Base-by-base conservation (phyloP, 92 coral and sea anemone genomes). In the Virgularia gustaviana region DNA sequence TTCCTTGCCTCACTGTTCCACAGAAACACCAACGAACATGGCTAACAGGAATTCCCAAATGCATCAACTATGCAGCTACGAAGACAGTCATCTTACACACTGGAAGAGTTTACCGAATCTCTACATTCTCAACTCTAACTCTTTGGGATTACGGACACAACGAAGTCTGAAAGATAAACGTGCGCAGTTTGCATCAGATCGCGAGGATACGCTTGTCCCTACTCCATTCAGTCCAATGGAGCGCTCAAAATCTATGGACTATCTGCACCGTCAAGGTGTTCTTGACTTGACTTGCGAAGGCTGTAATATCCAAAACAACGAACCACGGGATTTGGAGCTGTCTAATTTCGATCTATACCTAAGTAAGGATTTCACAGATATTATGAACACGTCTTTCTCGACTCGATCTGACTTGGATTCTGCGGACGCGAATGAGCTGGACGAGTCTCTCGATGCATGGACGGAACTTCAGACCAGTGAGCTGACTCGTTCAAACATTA, bases 221-320 rank as follows among this genome's bases (percentile, higher is more conserved):
- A 22, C 6, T 2, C 41, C 61, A 2, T 45, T 23, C 15, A 10
- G 1, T 25, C 29, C 3, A 12, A 60, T 30, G 9, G 66, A 68
- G 24, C 75, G 75, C 36, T 68, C 75, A 8, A 68, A 68, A 51
- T 68, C 75, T 0, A 68, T 68, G 75, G 75, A 49, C 51, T 68
- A 49, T 27, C 11, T 49, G 75, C 29, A 61, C 28, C 16, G 53
- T 23, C 33, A 29, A 27, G 25, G 16, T 66, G 37, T 23, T 36
- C 0, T 18, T 49, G 24, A 33, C n/a, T n/a, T n/a, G n/a, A n/a
- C n/a, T n/a, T n/a, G n/a, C n/a, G n/a, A n/a, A n/a, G n/a, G n/a
- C n/a, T n/a, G n/a, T n/a, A n/a, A n/a, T n/a, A n/a, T n/a, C n/a
- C n/a, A n/a, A n/a, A n/a, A 44, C 24, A 47, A 30, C 23, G 75